These are phyloP conservation scores for Aelia acuminata DNA, from an alignment of 2,888 invertebrate species.

Conservation along the genomic window DNA sequence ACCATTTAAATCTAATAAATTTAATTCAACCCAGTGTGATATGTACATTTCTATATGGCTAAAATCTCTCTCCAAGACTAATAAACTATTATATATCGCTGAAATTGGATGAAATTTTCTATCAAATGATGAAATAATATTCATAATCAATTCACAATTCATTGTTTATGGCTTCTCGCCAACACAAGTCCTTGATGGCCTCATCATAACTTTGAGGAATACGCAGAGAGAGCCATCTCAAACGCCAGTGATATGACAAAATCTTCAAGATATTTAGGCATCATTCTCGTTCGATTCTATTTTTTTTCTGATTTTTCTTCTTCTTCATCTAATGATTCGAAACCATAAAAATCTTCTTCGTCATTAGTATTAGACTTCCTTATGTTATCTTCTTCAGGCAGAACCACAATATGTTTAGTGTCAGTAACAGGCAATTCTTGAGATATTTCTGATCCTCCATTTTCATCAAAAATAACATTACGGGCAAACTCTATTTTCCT, in stretches of 20 bases:
- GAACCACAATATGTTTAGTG: too few relatives aligned
- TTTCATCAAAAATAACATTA: constrained; percentile 51
- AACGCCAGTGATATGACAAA: constrained; percentile 1
- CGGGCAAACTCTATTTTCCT: constrained; percentile 52
- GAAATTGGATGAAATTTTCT: too few relatives aligned
- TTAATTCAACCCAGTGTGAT: too few relatives aligned
- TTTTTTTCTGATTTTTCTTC: background rate
- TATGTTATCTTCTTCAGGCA: too few relatives aligned
- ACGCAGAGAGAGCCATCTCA: background rate
- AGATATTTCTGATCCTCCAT: background rate
- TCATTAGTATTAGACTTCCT: too few relatives aligned
- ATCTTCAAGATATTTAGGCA: constrained; percentile 37
- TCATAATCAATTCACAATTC: too few relatives aligned
- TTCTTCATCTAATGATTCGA: background rate
- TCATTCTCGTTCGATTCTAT: background rate
- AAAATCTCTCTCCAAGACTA: too few relatives aligned
- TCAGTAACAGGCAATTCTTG: background rate
- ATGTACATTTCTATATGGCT: too few relatives aligned
- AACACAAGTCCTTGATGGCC: constrained; percentile 40
- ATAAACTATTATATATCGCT: too few relatives aligned
- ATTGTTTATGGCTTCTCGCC: constrained; percentile 54
- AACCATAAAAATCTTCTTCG: background rate
- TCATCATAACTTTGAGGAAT: constrained; percentile 28
- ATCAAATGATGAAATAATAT: too few relatives aligned
- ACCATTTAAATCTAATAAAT: too few relatives aligned